Evolutionary conservation across 2,797 vertebrate species (phyloP), one percentile per base, ranked within the genome.

Genomic region (Pipistrellus nathusii): DNA sequence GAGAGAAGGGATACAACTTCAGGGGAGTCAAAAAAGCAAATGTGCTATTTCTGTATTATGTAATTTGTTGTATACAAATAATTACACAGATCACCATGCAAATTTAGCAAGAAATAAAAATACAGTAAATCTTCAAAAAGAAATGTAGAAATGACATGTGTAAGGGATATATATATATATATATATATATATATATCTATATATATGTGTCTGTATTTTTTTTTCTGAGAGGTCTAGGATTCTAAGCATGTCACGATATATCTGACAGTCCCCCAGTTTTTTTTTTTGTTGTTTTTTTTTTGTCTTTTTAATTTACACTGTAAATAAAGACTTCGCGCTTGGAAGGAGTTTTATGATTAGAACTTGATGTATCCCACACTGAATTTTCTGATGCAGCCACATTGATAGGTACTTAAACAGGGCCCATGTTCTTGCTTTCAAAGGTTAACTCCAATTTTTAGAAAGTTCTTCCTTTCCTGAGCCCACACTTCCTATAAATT

Each of bases 91-190:
- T 30, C 12, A 5, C 18, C 14, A 51, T 3, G 17, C 14, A 94
- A 55, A 76, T 91, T 53, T 77, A 89, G 51, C 38, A 89, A 86
- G 35, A 68, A 94, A 78, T 69, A 1, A 86, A 94, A 88, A 51
- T 44, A 66, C 0, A 77, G 17, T 66, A 59, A 48, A 48, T 76
- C 44, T 75, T 89, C 62, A 30, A 82, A 84, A 92, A 72, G 18
- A 25, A 93, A 71, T 27, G 53, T 86, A 35, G n/a, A 88, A 53
- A 38, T 41, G 14, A 72, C 21, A 51, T 46, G 51, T 35, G 76
- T 76, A 46, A 41, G 44, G 44, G 10, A 21, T 78, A 20, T 51
- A 20, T 71, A 41, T 18, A 25, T 53, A 8, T 46, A 18, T 51
- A 32, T 32, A 18, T 80, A 9, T 38, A 11, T 80, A 18, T 27